These are phyloP conservation scores for Lampris megalopsis DNA, from an alignment of 2,113 vertebrate species.

Conservation along the genomic window DNA sequence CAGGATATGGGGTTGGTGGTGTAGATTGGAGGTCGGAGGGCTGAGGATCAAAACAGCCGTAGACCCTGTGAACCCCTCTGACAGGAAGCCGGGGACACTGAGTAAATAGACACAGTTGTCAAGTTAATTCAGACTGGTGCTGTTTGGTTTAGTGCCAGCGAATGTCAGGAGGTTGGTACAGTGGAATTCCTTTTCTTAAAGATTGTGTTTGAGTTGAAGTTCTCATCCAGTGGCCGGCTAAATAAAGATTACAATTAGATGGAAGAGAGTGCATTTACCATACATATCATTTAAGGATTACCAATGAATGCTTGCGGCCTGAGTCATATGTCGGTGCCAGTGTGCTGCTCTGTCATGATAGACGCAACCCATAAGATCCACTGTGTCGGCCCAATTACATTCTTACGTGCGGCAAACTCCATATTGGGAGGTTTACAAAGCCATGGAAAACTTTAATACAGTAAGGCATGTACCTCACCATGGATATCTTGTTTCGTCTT, in stretches of 20 bases:
- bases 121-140: conserved; percentile 34
- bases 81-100: conserved; percentile 26
- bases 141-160: conserved; percentile 23
- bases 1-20: conserved; percentile 61
- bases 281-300: neutral
- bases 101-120: conserved; percentile 34
- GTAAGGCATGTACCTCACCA: conserved; percentile 51
- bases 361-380: conserved; percentile 38
- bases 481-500: conserved; percentile 62
- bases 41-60: conserved; percentile 39
- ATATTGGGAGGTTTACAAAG: conserved; percentile 61
- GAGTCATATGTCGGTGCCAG: neutral
- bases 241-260: conserved; percentile 1
- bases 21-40: conserved; percentile 19
- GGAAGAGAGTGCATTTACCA: neutral
- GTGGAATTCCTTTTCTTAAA: neutral
- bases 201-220: neutral
- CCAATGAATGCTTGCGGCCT: conserved; percentile 6
- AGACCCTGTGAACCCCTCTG: conserved; percentile 33
- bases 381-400: conserved; percentile 43
- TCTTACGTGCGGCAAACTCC: conserved; percentile 37
- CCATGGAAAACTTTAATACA: conserved; percentile 55
- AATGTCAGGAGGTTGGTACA: neutral
- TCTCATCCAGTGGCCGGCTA: conserved; percentile 9
- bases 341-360: conserved; percentile 21